These are phyloP conservation scores for Tinea pellionella DNA, from an alignment of 2,888 invertebrate genomes.

Conservation along the genomic window DNA sequence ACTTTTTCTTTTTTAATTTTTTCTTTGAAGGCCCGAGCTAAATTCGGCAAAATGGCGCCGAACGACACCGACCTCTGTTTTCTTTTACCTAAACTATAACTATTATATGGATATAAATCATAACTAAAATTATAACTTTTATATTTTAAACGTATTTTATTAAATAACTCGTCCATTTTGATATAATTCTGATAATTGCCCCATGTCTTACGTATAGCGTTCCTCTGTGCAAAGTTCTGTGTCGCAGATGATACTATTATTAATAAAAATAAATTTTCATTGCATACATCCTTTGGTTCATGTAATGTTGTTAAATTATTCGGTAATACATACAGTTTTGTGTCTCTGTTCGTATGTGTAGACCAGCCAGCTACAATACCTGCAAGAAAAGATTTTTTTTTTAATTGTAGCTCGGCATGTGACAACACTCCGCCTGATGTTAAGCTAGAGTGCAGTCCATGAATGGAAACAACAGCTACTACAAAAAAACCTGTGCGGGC, in stretches of 20 bases:
- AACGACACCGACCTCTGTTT: slow-evolving; percentile 37
- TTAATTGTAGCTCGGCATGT: no score
- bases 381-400: slow-evolving; percentile 29
- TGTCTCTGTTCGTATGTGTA: slow-evolving; percentile 78
- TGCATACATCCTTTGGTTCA: slow-evolving; percentile 70
- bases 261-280: slow-evolving; percentile 69
- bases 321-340: slow-evolving; percentile 77
- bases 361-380: slow-evolving; percentile 76
- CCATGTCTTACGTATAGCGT: slow-evolving; percentile 80
- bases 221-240: slow-evolving; percentile 73
- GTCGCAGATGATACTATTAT: slow-evolving; percentile 83
- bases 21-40: slow-evolving; percentile 41
- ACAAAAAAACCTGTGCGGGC: no score
- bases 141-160: slow-evolving; percentile 36
- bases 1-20: slow-evolving; percentile 20
- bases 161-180: slow-evolving; percentile 34
- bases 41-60: slow-evolving; percentile 38
- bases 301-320: slow-evolving; percentile 76
- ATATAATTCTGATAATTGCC: slow-evolving; percentile 59
- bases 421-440: no score
- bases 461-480: no score
- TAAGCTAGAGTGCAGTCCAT: no score
- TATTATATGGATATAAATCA: slow-evolving; percentile 29
- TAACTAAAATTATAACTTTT: slow-evolving; percentile 47
- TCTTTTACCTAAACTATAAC: slow-evolving; percentile 21